Percentiles rank a stretch among this genome's conserved stretches.
These are phyloP conservation scores for Mizuhopecten yessoensis DNA, from an alignment of 1,140 invertebrate species.

Conservation along the genomic window DNA sequence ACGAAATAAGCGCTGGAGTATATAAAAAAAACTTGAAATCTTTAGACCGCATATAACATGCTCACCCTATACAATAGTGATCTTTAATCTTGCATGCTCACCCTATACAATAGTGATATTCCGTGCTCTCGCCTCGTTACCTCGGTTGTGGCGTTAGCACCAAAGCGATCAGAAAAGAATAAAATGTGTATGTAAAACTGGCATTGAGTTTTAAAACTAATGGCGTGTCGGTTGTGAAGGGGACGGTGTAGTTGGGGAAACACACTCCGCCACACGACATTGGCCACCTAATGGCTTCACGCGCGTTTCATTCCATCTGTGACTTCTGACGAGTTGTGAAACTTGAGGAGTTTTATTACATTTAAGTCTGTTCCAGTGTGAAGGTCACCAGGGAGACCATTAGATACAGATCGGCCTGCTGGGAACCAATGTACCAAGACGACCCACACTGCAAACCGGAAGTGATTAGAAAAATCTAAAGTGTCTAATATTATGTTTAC, in stretches of 20 bases:
- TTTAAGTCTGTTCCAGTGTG: background rate
- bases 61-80: background rate
- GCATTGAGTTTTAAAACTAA: too few relatives aligned
- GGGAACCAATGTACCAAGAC: background rate
- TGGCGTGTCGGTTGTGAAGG: background rate
- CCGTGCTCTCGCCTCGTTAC: background rate
- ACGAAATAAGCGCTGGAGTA: too few relatives aligned
- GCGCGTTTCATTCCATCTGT: background rate
- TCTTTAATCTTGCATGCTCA: too few relatives aligned
- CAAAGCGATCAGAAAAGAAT: background rate
- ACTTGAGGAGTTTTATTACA: conserved; percentile 17
- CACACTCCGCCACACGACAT: background rate
- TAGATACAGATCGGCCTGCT: background rate
- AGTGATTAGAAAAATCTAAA: background rate
- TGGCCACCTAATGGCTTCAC: background rate
- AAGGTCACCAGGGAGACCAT: background rate
- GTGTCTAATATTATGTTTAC: background rate
- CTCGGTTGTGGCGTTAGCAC: background rate
- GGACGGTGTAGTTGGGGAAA: background rate
- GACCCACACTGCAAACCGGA: background rate
- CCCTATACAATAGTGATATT: background rate
- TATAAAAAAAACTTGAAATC: too few relatives aligned
- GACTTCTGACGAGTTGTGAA: conserved; percentile 16
- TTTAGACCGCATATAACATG: background rate
- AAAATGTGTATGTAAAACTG: too few relatives aligned